A percentile compares a stretch with the other conserved stretches of the same genome.
Conservation (phyloP, 2,113 vertebrate genomes). For the Sander vitreus region DNA sequence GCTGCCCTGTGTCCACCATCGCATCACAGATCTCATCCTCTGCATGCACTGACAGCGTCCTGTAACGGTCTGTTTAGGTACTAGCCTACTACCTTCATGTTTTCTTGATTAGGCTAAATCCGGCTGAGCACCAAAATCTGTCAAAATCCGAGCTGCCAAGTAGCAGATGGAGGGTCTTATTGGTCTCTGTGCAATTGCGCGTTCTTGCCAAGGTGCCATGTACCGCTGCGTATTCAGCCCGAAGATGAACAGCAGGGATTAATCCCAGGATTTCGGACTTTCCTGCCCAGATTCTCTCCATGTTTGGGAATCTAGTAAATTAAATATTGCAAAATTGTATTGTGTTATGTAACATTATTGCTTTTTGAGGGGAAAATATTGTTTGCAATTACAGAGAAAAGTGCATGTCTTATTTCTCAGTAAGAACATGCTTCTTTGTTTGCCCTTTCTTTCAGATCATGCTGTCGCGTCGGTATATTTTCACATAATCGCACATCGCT, state of each 20-base stretch:
- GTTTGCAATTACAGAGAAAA: not conserved
- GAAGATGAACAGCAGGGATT: constrained; percentile 52
- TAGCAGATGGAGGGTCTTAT: constrained; percentile 50
- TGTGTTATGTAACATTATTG: not conserved
- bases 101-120: constrained; percentile 7
- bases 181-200: not conserved
- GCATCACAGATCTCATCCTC: constrained; percentile 16
- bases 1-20: constrained; percentile 3
- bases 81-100: not conserved
- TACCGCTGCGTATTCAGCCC: constrained; percentile 9
- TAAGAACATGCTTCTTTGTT: not conserved
- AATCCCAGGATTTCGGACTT: constrained; percentile 39
- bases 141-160: not conserved
- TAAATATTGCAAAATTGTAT: not conserved
- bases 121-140: constrained; percentile 9
- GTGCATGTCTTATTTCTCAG: not conserved
- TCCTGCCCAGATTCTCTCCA: constrained; percentile 17
- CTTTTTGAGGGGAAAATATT: not conserved
- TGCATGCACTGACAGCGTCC: not conserved
- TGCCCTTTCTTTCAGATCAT: not conserved
- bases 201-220: constrained; percentile 27
- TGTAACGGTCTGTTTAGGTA: not conserved
- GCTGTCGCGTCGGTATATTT: not conserved
- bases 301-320: not conserved
- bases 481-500: constrained; percentile 6